These are phyloP conservation scores for Rhyzopertha dominica DNA, from an alignment of 1,140 invertebrate species.

Conservation along the genomic window DNA sequence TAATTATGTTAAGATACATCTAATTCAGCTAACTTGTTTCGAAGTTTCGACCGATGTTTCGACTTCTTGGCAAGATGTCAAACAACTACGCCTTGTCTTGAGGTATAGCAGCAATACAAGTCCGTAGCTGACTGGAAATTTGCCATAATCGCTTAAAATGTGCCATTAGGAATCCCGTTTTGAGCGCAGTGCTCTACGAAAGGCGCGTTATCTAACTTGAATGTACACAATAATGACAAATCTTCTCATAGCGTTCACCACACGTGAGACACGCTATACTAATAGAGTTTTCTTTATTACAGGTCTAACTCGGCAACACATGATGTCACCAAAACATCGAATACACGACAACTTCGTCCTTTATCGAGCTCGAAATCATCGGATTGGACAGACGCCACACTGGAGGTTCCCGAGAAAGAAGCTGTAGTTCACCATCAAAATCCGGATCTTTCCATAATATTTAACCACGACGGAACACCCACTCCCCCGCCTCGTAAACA, in stretches of 20 bases:
- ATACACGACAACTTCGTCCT: conserved; percentile 17
- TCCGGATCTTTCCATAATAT: conserved; percentile 41
- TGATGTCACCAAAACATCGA: conserved; percentile 16
- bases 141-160: neutral
- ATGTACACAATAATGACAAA: neutral
- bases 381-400: conserved; percentile 53
- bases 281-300: conserved; percentile 19
- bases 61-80: no score
- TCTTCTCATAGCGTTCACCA: no score
- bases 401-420: conserved; percentile 47
- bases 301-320: conserved; percentile 25
- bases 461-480: conserved; percentile 43
- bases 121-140: neutral
- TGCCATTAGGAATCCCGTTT: neutral
- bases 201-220: neutral
- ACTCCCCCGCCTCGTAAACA: conserved; percentile 39
- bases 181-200: neutral
- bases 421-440: conserved; percentile 41
- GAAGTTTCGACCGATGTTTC: no score
- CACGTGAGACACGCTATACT: conserved; percentile 1
- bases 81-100: no score
- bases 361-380: conserved; percentile 38
- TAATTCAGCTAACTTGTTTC: no score
- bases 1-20: no score
- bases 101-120: no score